Evolutionary conservation across 2,113 vertebrate genomes (phyloP), one percentile per base, ranked within the genome.

Genomic region (Oryzias curvinotus): DNA sequence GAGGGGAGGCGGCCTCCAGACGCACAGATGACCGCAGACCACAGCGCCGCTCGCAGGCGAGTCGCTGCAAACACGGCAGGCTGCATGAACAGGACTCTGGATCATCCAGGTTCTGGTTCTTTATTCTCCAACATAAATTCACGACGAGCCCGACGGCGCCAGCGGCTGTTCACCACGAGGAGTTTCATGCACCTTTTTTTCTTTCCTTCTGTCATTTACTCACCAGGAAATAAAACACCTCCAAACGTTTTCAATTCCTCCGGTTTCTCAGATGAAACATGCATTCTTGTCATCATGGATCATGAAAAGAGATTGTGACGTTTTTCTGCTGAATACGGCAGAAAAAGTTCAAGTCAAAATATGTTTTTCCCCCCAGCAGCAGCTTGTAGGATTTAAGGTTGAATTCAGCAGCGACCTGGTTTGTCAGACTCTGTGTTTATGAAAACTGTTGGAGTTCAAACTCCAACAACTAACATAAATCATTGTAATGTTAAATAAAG

Each of bases 311-410:
- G 45, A 63, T 74, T 72, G 4, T 3, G 51, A 82, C 47, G 54
- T 55, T 88, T 84, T 75, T 70, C 58, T 72, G 73, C 78, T 71
- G 67, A 82, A 84, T 59, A 78, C 71, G 76, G 21, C 84, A 85
- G 87, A 63, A 68, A 85, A 81, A 84, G 85, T 82, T 85, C 54
- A 87, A 81, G 47, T 50, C 23, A 16, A 73, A 71, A 80, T 77
- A 53, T 78, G 71, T 81, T 80, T 78, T 72, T n/a, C 75, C 71
- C 57, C 46, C 57, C 59, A 63, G 45, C 57, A 60, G 81, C 72
- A 46, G 68, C 73, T 69, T 7, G 26, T 5, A 75, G 56, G 68
- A 68, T 36, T 52, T n/a, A 4, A 30, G 52, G n/a, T 43, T 71
- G 50, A 44, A 78, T 71, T 10, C 4, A 82, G 54, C 12, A 1